Conservation (phyloP, 92 coral and sea anemone genomes). For the Epizoanthus fatuus region DNA sequence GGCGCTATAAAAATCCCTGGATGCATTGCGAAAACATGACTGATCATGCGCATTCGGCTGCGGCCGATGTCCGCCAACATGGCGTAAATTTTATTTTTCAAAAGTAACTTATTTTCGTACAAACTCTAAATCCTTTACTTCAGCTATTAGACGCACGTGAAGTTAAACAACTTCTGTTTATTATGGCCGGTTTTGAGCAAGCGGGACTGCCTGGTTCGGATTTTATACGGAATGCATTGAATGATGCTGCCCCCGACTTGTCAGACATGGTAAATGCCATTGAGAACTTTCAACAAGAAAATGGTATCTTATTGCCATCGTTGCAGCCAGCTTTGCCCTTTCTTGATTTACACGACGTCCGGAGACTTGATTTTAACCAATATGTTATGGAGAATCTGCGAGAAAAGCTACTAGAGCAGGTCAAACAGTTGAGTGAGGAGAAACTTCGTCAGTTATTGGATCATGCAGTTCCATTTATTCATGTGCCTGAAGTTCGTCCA, state of each 20-base stretch:
- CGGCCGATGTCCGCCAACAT: slow-evolving; percentile 99
- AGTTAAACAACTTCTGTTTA: slow-evolving; percentile 40
- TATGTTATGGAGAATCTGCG: slow-evolving; percentile 95
- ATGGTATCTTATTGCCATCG: slow-evolving; percentile 94
- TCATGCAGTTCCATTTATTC: slow-evolving; percentile 92
- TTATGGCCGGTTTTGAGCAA: slow-evolving; percentile 99
- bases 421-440: slow-evolving; percentile 73
- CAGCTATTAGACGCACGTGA: slow-evolving; percentile 13
- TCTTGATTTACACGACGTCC: slow-evolving; percentile 93
- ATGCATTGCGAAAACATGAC: slow-evolving; percentile 73
- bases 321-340: slow-evolving; percentile 97
- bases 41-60: slow-evolving; percentile 99
- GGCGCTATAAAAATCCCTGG: slow-evolving; percentile 92
- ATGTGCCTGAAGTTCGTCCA: slow-evolving; percentile 92
- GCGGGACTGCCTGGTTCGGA: slow-evolving; percentile 98
- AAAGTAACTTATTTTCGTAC: slow-evolving; percentile 44
- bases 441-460: slow-evolving; percentile 87
- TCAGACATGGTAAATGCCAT: slow-evolving; percentile 79
- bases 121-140: not conserved
- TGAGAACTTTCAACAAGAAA: slow-evolving; percentile 97
- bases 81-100: slow-evolving; percentile 72
- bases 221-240: slow-evolving; percentile 80
- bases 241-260: slow-evolving; percentile 62
- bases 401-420: slow-evolving; percentile 85
- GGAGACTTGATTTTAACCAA: slow-evolving; percentile 89